A percentile compares a stretch with the other conserved stretches of the same genome.
Evolutionary conservation across 2,113 vertebrate species (phyloP).

Genomic region (Suncus etruscus): DNA sequence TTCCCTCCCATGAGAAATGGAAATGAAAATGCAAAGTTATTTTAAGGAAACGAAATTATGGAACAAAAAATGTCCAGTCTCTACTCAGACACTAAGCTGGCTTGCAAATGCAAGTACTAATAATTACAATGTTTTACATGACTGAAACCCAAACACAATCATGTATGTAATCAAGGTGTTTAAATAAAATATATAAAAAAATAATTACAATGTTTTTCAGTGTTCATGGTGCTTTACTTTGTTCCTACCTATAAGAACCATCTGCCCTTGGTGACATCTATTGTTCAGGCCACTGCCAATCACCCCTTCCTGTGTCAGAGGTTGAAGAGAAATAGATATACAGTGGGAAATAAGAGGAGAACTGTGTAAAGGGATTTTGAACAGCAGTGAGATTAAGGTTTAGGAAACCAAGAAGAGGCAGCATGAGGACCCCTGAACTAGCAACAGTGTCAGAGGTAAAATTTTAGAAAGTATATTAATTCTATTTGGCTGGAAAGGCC

Average conservation of each 20-base stretch:
- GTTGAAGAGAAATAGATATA: neutral
- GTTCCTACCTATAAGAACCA: neutral
- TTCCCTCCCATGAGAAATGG: neutral
- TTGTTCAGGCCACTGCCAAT: neutral
- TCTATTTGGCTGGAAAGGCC: neutral
- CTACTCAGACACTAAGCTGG: neutral
- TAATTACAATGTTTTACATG: neutral
- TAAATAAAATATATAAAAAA: too few species aligned
- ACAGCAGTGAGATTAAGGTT: neutral
- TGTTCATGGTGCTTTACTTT: too few species aligned
- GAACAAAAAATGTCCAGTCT: neutral
- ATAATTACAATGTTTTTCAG: neutral
- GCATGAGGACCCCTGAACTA: too few species aligned
- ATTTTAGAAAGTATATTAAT: neutral
- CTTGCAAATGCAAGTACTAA: neutral
- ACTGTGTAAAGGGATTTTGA: neutral
- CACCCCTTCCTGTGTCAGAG: neutral
- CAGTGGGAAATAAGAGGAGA: neutral
- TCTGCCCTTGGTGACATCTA: neutral
- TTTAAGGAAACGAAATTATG: neutral
- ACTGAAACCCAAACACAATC: too few species aligned
- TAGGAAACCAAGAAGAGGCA: neutral
- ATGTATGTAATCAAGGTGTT: too few species aligned
- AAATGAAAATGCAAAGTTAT: neutral
- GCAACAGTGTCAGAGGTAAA: neutral